Conservation (phyloP, 1,140 invertebrate species). For the Macrotrachela quadricornifera region DNA sequence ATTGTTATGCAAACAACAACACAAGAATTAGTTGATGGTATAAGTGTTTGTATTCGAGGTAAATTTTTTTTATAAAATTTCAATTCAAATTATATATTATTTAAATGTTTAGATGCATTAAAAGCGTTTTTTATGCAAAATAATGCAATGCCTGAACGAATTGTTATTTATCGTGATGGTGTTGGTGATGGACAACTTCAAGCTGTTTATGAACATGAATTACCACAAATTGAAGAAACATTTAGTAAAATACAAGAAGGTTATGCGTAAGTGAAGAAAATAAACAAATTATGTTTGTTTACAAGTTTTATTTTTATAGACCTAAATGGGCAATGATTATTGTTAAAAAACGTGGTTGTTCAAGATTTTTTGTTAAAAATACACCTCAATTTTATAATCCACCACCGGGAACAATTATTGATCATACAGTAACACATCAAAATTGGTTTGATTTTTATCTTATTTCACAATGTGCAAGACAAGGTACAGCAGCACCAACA, state of each 20-base stretch:
- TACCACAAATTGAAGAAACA: neutral
- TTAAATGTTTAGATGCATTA: neutral
- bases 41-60: no score
- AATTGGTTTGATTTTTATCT: constrained; percentile 59
- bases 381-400: constrained; percentile 44
- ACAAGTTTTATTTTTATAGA: neutral
- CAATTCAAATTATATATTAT: no score
- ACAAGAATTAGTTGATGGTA: constrained; percentile 21
- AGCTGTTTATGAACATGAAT: constrained; percentile 3
- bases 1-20: constrained; percentile 43
- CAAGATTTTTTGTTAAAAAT: constrained; percentile 6
- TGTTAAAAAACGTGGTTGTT: constrained; percentile 31
- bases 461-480: constrained; percentile 48
- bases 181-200: constrained; percentile 66
- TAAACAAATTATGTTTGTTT: neutral
- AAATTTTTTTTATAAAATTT: no score
- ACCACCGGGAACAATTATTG: constrained; percentile 56
- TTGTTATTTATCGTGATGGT: constrained; percentile 76
- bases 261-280: neutral
- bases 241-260: neutral
- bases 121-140: constrained; percentile 1
- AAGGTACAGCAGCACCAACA: constrained; percentile 59
- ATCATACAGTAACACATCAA: constrained; percentile 54
- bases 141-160: constrained; percentile 2
- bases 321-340: constrained; percentile 6